Conservation (phyloP, 2,888 invertebrate genomes). For the Lasioglossum malachurum region DNA sequence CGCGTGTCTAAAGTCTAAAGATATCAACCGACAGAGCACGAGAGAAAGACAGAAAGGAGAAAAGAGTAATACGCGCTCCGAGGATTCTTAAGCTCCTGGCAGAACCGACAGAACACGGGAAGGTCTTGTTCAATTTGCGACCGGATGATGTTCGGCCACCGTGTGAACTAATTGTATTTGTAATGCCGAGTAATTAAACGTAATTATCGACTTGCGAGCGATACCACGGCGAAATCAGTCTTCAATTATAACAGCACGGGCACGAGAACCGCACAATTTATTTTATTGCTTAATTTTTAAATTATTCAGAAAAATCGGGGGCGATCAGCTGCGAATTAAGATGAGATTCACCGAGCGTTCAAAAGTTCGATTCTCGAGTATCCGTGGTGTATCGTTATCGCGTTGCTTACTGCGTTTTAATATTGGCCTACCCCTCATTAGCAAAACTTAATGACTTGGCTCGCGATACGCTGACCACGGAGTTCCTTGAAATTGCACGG, state of each 20-base stretch:
- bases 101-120: background rate
- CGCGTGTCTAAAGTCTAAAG: conserved; percentile 57
- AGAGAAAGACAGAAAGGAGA: background rate
- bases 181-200: conserved; percentile 33
- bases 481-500: conserved; percentile 29
- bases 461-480: conserved; percentile 9
- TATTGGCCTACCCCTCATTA: conserved; percentile 34
- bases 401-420: conserved; percentile 24
- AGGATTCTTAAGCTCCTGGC: background rate
- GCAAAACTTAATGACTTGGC: conserved; percentile 41
- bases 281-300: no score
- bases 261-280: background rate
- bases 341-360: background rate
- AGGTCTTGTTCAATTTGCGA: background rate
- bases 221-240: background rate
- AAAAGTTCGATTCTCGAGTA: background rate
- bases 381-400: background rate
- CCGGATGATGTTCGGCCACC: conserved; percentile 1
- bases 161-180: conserved; percentile 30
- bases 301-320: no score
- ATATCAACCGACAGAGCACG: conserved; percentile 39
- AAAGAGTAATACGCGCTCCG: conserved; percentile 3
- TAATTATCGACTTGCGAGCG: conserved; percentile 14
- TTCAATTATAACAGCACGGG: conserved; percentile 40
- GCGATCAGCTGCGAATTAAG: background rate